Percentiles rank a stretch among this genome's conserved stretches.
Evolutionary conservation across 1,140 invertebrate genomes (phyloP).

Genomic region (Euura saliciscinereae): DNA sequence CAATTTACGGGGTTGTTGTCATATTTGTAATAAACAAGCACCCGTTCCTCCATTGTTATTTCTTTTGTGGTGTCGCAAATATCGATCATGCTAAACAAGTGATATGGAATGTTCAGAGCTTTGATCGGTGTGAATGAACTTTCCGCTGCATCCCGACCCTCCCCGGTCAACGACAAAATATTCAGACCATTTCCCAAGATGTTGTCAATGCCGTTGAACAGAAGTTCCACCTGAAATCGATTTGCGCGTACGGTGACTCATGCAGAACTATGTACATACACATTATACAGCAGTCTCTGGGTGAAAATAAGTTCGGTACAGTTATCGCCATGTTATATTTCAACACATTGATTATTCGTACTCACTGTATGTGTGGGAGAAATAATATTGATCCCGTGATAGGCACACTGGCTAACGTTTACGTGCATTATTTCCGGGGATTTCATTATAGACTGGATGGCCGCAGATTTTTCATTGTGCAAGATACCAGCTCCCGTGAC

Average conservation of each 20-base stretch:
- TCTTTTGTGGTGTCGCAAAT: constrained; percentile 96
- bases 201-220: constrained; percentile 76
- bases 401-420: constrained; percentile 83
- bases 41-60: constrained; percentile 86
- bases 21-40: constrained; percentile 97
- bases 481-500: constrained; percentile 95
- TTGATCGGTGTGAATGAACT: constrained; percentile 87
- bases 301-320: not conserved
- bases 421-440: constrained; percentile 84
- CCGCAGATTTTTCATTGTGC: constrained; percentile 93
- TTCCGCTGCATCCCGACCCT: constrained; percentile 85
- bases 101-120: constrained; percentile 87
- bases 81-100: constrained; percentile 94
- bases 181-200: constrained; percentile 91
- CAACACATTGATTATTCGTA: constrained; percentile 8
- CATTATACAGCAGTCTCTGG: not conserved
- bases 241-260: too few relatives aligned
- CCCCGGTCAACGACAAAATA: constrained; percentile 87
- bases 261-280: not conserved
- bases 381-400: constrained; percentile 91
- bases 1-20: constrained; percentile 96
- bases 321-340: too few relatives aligned
- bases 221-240: constrained; percentile 55
- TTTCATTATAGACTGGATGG: constrained; percentile 86
- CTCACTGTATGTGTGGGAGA: constrained; percentile 82